Percentiles rank a stretch among this genome's conserved stretches.
phyloP scores from a whole-genome alignment of 2,113 vertebrate genomes.

The Panthera uncia region DNA sequence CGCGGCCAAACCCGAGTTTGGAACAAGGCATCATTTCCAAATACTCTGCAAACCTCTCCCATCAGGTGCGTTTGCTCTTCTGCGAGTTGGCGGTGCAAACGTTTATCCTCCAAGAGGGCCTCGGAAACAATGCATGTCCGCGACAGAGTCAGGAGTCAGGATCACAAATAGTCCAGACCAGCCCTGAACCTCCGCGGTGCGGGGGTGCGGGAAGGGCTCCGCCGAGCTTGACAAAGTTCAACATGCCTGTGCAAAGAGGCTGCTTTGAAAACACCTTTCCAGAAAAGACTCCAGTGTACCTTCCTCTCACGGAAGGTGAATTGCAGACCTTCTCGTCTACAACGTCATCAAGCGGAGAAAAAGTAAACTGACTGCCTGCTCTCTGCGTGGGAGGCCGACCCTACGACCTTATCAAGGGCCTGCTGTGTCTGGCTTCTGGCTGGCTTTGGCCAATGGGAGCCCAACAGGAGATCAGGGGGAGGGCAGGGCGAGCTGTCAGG shows the following conservation, averaged over 20 bases:
- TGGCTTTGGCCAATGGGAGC: not conserved
- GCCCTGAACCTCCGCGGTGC: not conserved
- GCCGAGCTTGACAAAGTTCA: rapidly evolving
- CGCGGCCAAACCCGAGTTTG: rapidly evolving
- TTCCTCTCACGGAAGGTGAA: rapidly evolving
- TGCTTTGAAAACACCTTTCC: not conserved
- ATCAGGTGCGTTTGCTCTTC: rapidly evolving
- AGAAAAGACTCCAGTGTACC: rapidly evolving
- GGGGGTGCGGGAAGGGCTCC: rapidly evolving
- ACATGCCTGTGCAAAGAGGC: rapidly evolving
- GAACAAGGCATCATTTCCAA: not conserved
- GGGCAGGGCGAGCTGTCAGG: rapidly evolving
- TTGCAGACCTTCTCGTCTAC: rapidly evolving
- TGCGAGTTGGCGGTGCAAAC: rapidly evolving
- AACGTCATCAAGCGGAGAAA: not conserved
- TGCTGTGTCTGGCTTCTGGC: not conserved
- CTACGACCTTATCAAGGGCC: not conserved
- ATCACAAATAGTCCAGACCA: rapidly evolving
- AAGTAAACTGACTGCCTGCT: not conserved
- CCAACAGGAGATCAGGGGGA: rapidly evolving
- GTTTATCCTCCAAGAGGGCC: rapidly evolving
- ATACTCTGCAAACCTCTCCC: rapidly evolving
- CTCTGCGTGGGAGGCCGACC: too few relatives aligned
- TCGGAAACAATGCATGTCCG: rapidly evolving
- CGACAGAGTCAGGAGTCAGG: rapidly evolving